Base-by-base conservation (phyloP, 2,113 vertebrate genomes). In the Tenrec ecaudatus region DNA sequence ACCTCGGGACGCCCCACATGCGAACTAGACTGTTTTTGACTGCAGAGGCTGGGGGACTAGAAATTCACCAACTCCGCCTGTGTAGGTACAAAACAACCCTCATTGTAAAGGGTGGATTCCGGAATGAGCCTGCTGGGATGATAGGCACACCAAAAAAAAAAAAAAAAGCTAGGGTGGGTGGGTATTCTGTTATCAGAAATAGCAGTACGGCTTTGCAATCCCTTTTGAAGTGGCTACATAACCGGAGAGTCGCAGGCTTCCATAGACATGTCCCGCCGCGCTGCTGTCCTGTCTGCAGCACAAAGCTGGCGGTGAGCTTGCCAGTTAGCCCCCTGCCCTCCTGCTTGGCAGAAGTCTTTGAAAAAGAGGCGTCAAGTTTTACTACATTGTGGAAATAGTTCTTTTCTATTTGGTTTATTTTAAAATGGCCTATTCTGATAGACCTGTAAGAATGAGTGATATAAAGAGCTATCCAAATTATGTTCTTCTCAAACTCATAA, bases 401-500 rank as follows among this genome's bases (percentile, higher is more conserved):
- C 71, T 84, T 71, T 91, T 43, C 92, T 86, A 90, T 95, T 95
- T 95, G 94, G 97, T 88, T 94, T 96, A 85, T 81, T 93, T 66
- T 38, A 91, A 96, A 73, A 95, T 88, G 58, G 82, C 86, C 22
- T 92, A 85, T 84, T 62, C 53, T 88, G 82, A 93, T 33, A 84
- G n/a, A 97, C 71, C 82, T 95, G 15, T 91, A 90, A 53, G 92
- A 97, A 84, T 27, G 36, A 79, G 66, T 87, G 36, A 27, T 76
- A 90, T 57, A 93, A 83, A 96, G 82, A 92, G 79, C 93, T 93
- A 93, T 89, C 96, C 88, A 94, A 95, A 96, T 91, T 89, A 53
- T 53, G 47, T 81, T 36, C 82, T 80, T 95, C 88, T 88, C 38
- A 92, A 90, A 91, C 92, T 95, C 94, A 95, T 96, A 96, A 97